A percentile compares a stretch with the other conserved stretches of the same genome.
phyloP scores from a whole-genome alignment of 37 sponge, comb jelly and placozoan genomes.

The Mnemiopsis leidyi region DNA sequence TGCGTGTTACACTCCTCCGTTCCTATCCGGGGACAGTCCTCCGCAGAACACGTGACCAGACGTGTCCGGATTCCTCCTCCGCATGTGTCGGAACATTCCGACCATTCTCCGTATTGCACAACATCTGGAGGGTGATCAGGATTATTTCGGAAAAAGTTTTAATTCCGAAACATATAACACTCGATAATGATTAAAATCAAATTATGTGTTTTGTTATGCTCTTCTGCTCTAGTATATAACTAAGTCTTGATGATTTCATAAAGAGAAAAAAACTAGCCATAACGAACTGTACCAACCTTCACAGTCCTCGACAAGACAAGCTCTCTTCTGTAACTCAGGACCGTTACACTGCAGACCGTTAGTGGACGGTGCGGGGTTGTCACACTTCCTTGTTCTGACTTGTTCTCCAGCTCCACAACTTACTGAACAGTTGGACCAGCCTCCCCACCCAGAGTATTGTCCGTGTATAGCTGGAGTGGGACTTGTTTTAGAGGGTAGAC shows the following conservation, averaged over 20 bases:
- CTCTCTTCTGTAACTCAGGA: not conserved
- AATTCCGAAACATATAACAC: too few relatives aligned
- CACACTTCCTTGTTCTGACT: conserved; percentile 42
- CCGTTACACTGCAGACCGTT: conserved; percentile 31
- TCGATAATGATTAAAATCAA: too few relatives aligned
- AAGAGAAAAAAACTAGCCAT: too few relatives aligned
- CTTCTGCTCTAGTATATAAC: too few relatives aligned
- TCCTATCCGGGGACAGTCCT: conserved; percentile 68
- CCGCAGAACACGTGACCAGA: conserved; percentile 67
- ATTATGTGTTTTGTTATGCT: too few relatives aligned
- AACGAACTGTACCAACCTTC: too few relatives aligned
- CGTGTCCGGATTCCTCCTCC: conserved; percentile 33
- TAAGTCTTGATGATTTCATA: too few relatives aligned
- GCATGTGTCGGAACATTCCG: not conserved
- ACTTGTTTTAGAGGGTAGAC: not conserved
- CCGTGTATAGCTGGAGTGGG: conserved; percentile 19
- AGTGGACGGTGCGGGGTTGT: conserved; percentile 36
- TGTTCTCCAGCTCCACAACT: conserved; percentile 67
- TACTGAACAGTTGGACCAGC: conserved; percentile 64
- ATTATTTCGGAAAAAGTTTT: too few relatives aligned
- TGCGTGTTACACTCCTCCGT: conserved; percentile 66
- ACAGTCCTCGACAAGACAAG: conserved; percentile 13
- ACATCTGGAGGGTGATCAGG: conserved; percentile 10
- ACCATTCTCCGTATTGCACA: conserved; percentile 35
- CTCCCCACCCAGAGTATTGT: not conserved